A percentile compares a stretch with the other conserved stretches of the same genome.
Conservation (phyloP, 2,888 invertebrate species). For the Plebejus argus region DNA sequence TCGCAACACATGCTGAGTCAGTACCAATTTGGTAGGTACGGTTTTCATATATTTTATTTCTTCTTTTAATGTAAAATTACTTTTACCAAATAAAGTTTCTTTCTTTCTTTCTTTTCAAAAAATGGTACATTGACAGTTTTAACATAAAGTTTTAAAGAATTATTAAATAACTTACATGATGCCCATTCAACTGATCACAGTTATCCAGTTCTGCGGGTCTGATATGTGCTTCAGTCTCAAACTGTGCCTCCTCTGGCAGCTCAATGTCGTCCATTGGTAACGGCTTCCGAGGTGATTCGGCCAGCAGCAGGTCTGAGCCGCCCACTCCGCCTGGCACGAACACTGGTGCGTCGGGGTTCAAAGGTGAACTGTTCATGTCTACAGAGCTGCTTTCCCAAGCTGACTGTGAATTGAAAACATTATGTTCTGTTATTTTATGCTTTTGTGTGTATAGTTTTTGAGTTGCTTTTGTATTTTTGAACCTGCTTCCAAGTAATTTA, state of each 20-base stretch:
- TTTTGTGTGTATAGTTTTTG: background rate
- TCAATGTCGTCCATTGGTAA: conserved; percentile 83
- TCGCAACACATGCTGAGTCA: no score
- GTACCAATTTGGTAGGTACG: no score
- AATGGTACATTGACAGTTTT: no score
- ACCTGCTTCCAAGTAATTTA: no score
- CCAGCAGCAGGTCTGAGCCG: conserved; percentile 78
- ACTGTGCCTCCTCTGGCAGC: conserved; percentile 82
- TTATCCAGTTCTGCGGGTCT: conserved; percentile 83
- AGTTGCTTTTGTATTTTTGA: no score
- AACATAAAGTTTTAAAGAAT: conserved; percentile 9
- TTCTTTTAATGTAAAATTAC: no score
- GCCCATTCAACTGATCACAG: conserved; percentile 79
- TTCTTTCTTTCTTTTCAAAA: no score
- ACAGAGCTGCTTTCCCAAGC: conserved; percentile 76
- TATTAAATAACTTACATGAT: conserved; percentile 64
- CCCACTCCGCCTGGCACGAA: conserved; percentile 85
- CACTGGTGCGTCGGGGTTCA: conserved; percentile 93
- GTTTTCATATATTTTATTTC: no score
- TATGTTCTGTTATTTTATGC: background rate
- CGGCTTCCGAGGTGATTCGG: conserved; percentile 88
- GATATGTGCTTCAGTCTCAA: conserved; percentile 82
- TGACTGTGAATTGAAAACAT: conserved; percentile 57
- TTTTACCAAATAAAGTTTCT: no score
- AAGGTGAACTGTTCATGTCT: conserved; percentile 87